These are phyloP conservation scores for Fregata magnificens DNA, from an alignment of 2,113 vertebrate species.

Conservation along the genomic window DNA sequence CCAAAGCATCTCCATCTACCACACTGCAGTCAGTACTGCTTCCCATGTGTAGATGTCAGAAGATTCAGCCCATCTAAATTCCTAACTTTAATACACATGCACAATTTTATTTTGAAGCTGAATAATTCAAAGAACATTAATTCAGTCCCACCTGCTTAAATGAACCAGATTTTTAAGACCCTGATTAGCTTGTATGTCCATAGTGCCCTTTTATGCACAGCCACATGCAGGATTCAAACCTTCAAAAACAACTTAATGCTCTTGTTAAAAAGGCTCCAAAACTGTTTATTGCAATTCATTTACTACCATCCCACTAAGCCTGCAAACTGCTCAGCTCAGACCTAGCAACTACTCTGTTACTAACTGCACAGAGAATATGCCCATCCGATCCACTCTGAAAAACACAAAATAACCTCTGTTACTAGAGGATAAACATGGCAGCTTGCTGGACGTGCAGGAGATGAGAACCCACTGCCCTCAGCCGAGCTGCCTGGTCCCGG, in stretches of 20 bases:
- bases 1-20: not conserved
- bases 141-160: not conserved
- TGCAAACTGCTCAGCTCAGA: not conserved
- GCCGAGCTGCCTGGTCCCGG: not conserved
- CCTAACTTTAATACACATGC: not conserved
- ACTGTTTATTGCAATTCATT: not conserved
- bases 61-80: not conserved
- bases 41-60: fast-evolving
- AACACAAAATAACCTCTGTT: not conserved
- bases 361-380: not conserved
- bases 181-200: not conserved
- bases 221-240: not conserved
- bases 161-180: not conserved
- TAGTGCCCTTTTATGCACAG: not conserved
- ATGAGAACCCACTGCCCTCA: not conserved
- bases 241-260: not conserved
- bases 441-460: not conserved
- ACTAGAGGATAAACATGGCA: not conserved
- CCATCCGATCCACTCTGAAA: not conserved
- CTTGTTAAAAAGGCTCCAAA: not conserved
- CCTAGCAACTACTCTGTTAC: not conserved
- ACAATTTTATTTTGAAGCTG: not conserved
- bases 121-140: not conserved
- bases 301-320: not conserved
- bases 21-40: not conserved